Percentiles rank a stretch among this genome's conserved stretches.
phyloP scores from a whole-genome alignment of 2,113 vertebrate genomes.

The Xenopus borealis region DNA sequence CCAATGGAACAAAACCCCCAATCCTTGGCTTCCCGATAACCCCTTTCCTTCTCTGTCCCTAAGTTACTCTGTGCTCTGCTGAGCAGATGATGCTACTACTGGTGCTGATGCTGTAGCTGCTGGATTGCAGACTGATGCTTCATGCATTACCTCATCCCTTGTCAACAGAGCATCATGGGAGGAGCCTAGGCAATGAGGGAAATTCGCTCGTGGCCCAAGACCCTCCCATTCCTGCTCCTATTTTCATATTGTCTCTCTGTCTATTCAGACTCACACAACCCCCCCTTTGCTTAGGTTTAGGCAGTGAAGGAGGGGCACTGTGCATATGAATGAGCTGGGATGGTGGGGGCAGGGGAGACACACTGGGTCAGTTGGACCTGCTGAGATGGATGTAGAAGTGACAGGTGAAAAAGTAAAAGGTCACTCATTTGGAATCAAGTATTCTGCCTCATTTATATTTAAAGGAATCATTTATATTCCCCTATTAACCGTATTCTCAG shows the following conservation, averaged over 20 bases:
- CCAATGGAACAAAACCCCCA: slow-evolving; percentile 3
- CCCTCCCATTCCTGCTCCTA: slow-evolving; percentile 32
- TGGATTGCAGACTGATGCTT: slow-evolving; percentile 65
- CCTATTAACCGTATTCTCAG: too few species aligned
- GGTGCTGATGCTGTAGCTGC: slow-evolving; percentile 55
- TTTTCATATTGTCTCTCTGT: slow-evolving; percentile 1
- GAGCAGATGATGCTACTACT: background rate
- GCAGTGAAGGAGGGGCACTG: background rate
- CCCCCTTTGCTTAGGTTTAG: background rate
- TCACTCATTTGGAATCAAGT: background rate
- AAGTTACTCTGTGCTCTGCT: slow-evolving; percentile 33
- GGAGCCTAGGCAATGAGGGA: slow-evolving; percentile 16
- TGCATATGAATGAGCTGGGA: slow-evolving; percentile 16
- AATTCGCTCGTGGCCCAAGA: slow-evolving; percentile 39
- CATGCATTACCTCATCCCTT: slow-evolving; percentile 73
- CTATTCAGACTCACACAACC: background rate
- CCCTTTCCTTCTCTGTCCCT: background rate
- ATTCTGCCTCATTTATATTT: too few species aligned
- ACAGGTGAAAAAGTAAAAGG: slow-evolving; percentile 5
- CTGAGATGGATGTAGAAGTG: too few species aligned
- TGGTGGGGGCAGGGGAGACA: slow-evolving; percentile 16
- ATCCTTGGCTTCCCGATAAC: background rate
- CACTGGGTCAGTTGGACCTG: background rate
- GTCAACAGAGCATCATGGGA: slow-evolving; percentile 54
- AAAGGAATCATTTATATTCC: too few species aligned